These are phyloP conservation scores for Aplocera efformata DNA, from an alignment of 2,888 invertebrate genomes.

Conservation along the genomic window DNA sequence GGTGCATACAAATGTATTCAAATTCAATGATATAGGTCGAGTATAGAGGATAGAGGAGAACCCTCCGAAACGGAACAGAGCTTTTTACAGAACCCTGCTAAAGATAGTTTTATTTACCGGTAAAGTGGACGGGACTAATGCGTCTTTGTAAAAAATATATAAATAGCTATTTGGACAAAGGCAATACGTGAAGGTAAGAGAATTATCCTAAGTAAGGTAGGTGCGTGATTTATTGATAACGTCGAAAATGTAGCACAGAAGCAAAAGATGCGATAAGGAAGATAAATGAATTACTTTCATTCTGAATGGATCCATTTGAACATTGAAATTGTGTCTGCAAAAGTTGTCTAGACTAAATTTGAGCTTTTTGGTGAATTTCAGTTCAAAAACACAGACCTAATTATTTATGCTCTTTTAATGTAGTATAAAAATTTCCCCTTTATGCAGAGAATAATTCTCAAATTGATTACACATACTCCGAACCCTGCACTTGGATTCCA, in stretches of 20 bases:
- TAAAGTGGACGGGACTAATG: conserved; percentile 19
- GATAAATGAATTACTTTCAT: conserved; percentile 72
- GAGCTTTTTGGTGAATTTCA: too few species aligned
- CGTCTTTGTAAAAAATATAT: conserved; percentile 42
- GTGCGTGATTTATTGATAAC: conserved; percentile 72
- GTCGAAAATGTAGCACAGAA: conserved; percentile 53
- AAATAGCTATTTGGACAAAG: conserved; percentile 52
- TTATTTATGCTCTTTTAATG: too few species aligned
- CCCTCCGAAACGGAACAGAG: too few species aligned
- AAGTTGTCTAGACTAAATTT: conserved; percentile 30
- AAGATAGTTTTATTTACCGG: conserved; percentile 4
- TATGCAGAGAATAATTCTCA: too few species aligned
- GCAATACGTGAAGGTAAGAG: conserved; percentile 44
- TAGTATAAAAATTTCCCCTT: too few species aligned
- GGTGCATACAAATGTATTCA: too few species aligned
- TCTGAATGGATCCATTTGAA: conserved; percentile 50
- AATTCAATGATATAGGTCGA: too few species aligned
- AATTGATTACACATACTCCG: too few species aligned
- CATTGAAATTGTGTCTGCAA: conserved; percentile 35
- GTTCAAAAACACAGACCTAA: too few species aligned
- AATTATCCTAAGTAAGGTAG: conserved; percentile 61
- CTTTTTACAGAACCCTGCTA: neutral
- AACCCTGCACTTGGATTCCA: too few species aligned
- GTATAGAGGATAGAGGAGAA: too few species aligned
- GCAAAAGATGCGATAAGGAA: conserved; percentile 69